phyloP scores from a whole-genome alignment of 1,140 invertebrate genomes.

The Proctacanthus coquilletti region DNA sequence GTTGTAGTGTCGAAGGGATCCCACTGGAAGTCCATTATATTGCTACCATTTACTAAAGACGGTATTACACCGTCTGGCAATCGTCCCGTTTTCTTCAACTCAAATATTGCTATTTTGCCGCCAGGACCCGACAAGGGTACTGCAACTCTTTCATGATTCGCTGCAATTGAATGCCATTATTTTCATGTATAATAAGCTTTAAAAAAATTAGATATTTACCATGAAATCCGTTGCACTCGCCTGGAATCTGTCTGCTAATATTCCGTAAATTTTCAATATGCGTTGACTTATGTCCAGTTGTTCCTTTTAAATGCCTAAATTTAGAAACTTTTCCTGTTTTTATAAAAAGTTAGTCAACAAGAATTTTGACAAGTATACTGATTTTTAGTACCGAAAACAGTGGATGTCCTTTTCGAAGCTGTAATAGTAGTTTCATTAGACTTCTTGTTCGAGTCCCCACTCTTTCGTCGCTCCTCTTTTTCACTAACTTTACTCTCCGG shows the following conservation, averaged over 20 bases:
- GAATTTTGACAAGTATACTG: too few relatives aligned
- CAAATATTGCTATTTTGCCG: slow-evolving; percentile 76
- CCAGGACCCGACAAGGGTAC: slow-evolving; percentile 76
- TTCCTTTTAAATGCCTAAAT: slow-evolving; percentile 83
- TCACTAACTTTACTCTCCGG: slow-evolving; percentile 23
- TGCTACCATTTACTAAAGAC: slow-evolving; percentile 71
- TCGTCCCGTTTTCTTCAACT: slow-evolving; percentile 60
- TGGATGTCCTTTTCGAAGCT: slow-evolving; percentile 61
- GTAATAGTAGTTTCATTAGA: slow-evolving; percentile 41
- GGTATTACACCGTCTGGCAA: slow-evolving; percentile 64
- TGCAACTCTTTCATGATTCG: slow-evolving; percentile 69
- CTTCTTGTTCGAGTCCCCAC: slow-evolving; percentile 18
- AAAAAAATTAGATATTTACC: slow-evolving; percentile 33
- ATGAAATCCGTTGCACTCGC: slow-evolving; percentile 86
- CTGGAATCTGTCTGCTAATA: slow-evolving; percentile 76
- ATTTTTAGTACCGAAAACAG: slow-evolving; percentile 72
- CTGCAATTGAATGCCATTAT: slow-evolving; percentile 29
- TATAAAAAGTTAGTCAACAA: slow-evolving; percentile 9
- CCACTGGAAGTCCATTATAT: slow-evolving; percentile 84
- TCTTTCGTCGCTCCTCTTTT: slow-evolving; percentile 14
- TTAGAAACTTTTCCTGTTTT: slow-evolving; percentile 71
- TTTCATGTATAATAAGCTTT: not conserved
- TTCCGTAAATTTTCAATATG: slow-evolving; percentile 88
- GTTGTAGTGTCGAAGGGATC: slow-evolving; percentile 74
- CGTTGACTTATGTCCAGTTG: slow-evolving; percentile 71